Percentiles rank a stretch among this genome's conserved stretches.
These are phyloP conservation scores for Zonotrichia leucophrys DNA, from an alignment of 2,113 vertebrate genomes.

Conservation along the genomic window DNA sequence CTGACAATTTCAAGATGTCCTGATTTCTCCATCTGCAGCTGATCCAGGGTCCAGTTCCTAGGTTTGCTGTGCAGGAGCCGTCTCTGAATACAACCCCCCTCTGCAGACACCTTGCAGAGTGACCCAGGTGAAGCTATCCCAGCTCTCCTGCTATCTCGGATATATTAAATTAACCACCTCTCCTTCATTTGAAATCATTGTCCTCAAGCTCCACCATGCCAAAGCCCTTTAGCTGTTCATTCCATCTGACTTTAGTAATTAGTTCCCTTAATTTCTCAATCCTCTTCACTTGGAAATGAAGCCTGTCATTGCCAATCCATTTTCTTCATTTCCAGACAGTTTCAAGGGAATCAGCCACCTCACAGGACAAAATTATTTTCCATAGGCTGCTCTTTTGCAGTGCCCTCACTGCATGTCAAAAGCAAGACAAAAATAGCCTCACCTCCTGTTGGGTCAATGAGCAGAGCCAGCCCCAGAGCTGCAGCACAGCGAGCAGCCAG, in stretches of 20 bases:
- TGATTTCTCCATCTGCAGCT: background rate
- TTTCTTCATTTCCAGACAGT: background rate
- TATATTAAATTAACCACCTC: background rate
- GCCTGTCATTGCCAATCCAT: background rate
- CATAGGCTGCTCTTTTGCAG: background rate
- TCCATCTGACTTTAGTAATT: constrained; percentile 1
- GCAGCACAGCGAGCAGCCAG: background rate
- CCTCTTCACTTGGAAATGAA: background rate
- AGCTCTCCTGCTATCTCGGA: background rate
- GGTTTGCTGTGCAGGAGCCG: background rate
- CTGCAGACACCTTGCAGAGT: background rate
- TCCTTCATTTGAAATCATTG: background rate
- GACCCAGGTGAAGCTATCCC: background rate
- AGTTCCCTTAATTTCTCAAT: background rate
- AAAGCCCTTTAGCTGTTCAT: background rate
- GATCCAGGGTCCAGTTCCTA: background rate
- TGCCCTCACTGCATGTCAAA: background rate
- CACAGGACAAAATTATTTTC: background rate
- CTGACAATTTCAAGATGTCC: background rate
- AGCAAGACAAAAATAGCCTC: constrained; percentile 46
- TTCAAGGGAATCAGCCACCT: background rate
- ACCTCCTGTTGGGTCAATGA: constrained; percentile 9
- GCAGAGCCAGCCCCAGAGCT: background rate
- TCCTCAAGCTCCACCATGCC: background rate
- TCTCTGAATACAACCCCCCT: background rate